Conservation (phyloP, 2,113 vertebrate genomes). For the Notarius lentiginosus region DNA sequence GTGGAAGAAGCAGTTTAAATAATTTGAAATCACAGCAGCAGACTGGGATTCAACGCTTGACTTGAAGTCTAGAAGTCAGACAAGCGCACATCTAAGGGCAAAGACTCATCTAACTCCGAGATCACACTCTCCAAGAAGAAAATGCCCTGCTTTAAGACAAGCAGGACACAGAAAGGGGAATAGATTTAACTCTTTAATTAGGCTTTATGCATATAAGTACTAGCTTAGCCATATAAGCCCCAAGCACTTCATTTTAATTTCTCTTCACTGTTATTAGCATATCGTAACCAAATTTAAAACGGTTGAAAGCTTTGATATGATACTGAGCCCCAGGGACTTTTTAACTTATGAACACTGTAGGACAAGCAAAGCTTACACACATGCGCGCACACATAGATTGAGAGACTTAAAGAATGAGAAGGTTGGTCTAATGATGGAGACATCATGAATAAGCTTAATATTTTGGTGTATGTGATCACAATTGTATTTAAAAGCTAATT, state of each 20-base stretch:
- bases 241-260: slow-evolving; percentile 47
- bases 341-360: slow-evolving; percentile 45
- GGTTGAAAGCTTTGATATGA: slow-evolving; percentile 48
- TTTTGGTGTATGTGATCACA: neutral
- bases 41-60: slow-evolving; percentile 20
- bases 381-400: neutral
- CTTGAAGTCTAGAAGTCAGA: slow-evolving; percentile 26
- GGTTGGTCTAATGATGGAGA: neutral
- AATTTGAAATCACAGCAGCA: slow-evolving; percentile 21
- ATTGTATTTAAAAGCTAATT: neutral
- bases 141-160: slow-evolving; percentile 25
- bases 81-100: slow-evolving; percentile 43
- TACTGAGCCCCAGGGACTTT: slow-evolving; percentile 42
- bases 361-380: slow-evolving; percentile 20
- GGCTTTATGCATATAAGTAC: slow-evolving; percentile 46
- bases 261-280: slow-evolving; percentile 55
- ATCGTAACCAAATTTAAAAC: slow-evolving; percentile 54
- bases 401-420: neutral
- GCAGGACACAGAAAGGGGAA: slow-evolving; percentile 46
- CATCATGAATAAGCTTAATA: neutral
- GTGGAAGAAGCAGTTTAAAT: neutral
- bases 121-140: slow-evolving; percentile 35
- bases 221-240: slow-evolving; percentile 46
- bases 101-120: slow-evolving; percentile 13
- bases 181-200: slow-evolving; percentile 60